Conservation (phyloP, 2,888 invertebrate genomes). For the Malthinus flaveolus region DNA sequence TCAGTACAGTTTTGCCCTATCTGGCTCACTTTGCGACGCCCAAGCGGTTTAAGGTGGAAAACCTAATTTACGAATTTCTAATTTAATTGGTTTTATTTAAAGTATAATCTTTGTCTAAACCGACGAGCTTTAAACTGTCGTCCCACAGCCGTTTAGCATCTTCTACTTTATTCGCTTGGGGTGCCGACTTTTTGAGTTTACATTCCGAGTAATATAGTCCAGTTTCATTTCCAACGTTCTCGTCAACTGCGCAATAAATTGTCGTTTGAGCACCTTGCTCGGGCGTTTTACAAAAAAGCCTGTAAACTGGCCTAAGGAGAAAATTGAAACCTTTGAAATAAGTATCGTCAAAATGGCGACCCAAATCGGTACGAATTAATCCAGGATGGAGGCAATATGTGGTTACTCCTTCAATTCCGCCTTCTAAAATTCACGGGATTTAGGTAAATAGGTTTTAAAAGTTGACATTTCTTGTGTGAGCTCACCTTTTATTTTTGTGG, state of each 20-base stretch:
- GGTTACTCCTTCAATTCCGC: conserved; percentile 58
- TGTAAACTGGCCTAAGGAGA: conserved; percentile 49
- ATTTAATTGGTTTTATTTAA: too few relatives aligned
- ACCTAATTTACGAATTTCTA: too few relatives aligned
- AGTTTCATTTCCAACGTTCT: conserved; percentile 64
- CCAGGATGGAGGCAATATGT: conserved; percentile 76
- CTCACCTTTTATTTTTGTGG: too few relatives aligned
- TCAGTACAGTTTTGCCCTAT: too few relatives aligned
- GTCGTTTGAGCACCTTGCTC: conserved; percentile 75
- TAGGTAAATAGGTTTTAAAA: conserved; percentile 23
- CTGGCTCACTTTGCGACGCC: too few relatives aligned
- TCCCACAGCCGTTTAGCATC: conserved; percentile 66
- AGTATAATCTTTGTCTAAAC: conserved; percentile 55
- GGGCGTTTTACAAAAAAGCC: conserved; percentile 62
- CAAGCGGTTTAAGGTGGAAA: too few relatives aligned
- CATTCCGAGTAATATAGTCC: conserved; percentile 65
- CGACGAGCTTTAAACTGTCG: conserved; percentile 59
- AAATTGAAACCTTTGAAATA: conserved; percentile 54
- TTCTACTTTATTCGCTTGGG: conserved; percentile 58
- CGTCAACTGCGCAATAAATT: conserved; percentile 71
- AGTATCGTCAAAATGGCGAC: conserved; percentile 62
- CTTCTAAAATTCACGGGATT: conserved; percentile 41
- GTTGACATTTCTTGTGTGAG: too few relatives aligned
- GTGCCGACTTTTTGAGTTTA: conserved; percentile 55
- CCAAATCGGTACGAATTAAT: conserved; percentile 73